Evolutionary conservation across 53 echinoderm and acorn worm species (phyloP), one percentile per base, ranked within the genome.

Genomic region (Astropecten irregularis): DNA sequence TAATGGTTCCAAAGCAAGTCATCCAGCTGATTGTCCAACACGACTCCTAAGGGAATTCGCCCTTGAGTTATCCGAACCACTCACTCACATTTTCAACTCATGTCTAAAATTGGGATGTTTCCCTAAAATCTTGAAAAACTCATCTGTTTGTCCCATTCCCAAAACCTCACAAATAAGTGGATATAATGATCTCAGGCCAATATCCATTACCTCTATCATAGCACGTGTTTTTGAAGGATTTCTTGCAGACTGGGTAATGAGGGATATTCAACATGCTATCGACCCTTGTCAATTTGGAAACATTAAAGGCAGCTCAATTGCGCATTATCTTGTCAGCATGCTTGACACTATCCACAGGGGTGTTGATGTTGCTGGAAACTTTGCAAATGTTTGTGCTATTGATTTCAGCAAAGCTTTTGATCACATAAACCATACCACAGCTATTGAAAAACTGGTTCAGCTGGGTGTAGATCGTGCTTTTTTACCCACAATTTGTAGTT

Each of bases 321-420:
- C 11, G 21, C 70, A 83, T 50, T 69, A 55, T 16, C 69, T 83
- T 4, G 25, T 83, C 9, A 50, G 52, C 25, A 21, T 69, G 26
- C 27, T 83, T 28, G 26, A 84, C 19, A 52, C 40, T 3, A 83
- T 56, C 20, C 69, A 84, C 25, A n/a, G 9, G 27, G 57, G 44
- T 55, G 13, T 84, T 8, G 69, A 84, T 23, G 19, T 3, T 20
- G 3, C 25, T 31, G 56, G 84, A 13, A 49, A 49, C 11, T 84
- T 23, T 56, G 84, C 71, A 4, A 56, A 40, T 35, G 4, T 84
- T 6, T 83, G 58, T 26, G 50, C 69, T 0, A 70, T 83, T 54
- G 83, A 83, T 27, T 69, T 84, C 19, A 84, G 44, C 33, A 84
- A 71, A 52, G 59, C 84, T 10, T 84, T 84, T 33, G 71, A 84